Conservation (phyloP, 2,888 invertebrate species). For the Adineta ricciae region DNA sequence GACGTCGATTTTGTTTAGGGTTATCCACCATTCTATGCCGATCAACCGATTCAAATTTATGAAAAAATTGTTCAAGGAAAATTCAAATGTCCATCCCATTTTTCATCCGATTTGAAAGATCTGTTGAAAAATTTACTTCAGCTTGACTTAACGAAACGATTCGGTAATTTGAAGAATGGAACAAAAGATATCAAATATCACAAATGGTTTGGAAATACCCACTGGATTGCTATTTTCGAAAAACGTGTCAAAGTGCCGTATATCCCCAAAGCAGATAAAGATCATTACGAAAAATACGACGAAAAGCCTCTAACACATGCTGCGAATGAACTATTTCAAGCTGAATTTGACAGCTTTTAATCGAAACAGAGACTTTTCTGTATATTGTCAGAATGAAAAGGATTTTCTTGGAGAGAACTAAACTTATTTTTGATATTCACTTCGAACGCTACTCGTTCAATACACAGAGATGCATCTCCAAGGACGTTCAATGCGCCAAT, state of each 20-base stretch:
- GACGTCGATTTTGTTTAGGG: slow-evolving; percentile 61
- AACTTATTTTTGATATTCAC: background rate
- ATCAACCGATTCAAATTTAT: slow-evolving; percentile 99
- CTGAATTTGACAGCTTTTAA: slow-evolving; percentile 94
- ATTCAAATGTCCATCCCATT: slow-evolving; percentile 93
- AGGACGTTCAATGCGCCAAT: no score
- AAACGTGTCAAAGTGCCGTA: slow-evolving; percentile 60
- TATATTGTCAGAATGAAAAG: background rate
- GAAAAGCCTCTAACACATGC: slow-evolving; percentile 97
- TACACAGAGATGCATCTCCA: no score
- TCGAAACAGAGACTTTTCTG: background rate
- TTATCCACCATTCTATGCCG: slow-evolving; percentile 98
- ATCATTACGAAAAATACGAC: slow-evolving; percentile 89
- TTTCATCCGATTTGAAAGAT: slow-evolving; percentile 93
- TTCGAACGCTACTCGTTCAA: background rate
- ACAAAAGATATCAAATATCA: slow-evolving; percentile 98
- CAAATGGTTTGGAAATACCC: slow-evolving; percentile 95
- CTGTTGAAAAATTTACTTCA: slow-evolving; percentile 74
- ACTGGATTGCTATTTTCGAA: slow-evolving; percentile 99
- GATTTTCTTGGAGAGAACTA: background rate
- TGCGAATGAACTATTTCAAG: slow-evolving; percentile 96
- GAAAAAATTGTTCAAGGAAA: slow-evolving; percentile 99
- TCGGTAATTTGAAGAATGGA: slow-evolving; percentile 94
- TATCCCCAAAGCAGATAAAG: slow-evolving; percentile 31
- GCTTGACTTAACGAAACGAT: slow-evolving; percentile 89